A percentile compares a stretch with the other conserved stretches of the same genome.
Evolutionary conservation across 2,113 vertebrate genomes (phyloP).

Genomic region (Archilochus colubris): DNA sequence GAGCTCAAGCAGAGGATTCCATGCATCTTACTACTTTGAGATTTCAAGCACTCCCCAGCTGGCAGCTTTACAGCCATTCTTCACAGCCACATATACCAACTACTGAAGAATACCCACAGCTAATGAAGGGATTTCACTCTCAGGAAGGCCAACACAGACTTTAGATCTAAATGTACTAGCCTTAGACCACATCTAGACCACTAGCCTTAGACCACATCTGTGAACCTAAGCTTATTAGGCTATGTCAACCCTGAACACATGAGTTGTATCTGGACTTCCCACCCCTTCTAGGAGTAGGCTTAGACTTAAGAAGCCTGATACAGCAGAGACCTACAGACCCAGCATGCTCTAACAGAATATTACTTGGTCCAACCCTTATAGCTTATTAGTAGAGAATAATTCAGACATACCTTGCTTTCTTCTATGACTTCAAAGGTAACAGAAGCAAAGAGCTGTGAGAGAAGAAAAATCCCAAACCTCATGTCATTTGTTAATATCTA

Average conservation of each 20-base stretch:
- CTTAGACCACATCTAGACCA: not conserved
- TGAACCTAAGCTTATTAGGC: not conserved
- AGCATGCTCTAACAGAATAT: not conserved
- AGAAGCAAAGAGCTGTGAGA: slow-evolving; percentile 86
- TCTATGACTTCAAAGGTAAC: slow-evolving; percentile 90
- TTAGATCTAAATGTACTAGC: not conserved
- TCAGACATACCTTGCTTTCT: slow-evolving; percentile 86
- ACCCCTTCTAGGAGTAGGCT: not conserved
- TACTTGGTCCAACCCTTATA: not conserved
- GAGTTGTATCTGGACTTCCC: not conserved
- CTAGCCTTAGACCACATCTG: not conserved
- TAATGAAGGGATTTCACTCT: not conserved
- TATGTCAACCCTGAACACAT: not conserved
- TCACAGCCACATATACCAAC: not conserved
- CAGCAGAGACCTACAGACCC: not conserved
- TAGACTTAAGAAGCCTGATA: not conserved
- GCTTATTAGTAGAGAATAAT: not conserved
- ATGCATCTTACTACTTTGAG: not conserved
- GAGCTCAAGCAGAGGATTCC: not conserved
- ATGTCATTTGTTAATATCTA: not conserved
- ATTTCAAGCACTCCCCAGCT: not conserved
- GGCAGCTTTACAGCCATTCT: not conserved
- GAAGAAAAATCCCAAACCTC: slow-evolving; percentile 19
- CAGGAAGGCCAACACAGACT: not conserved
- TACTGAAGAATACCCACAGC: not conserved